A percentile compares a stretch with the other conserved stretches of the same genome.
phyloP scores from a whole-genome alignment of 2,797 vertebrate species.

The Pitangus sulphuratus region DNA sequence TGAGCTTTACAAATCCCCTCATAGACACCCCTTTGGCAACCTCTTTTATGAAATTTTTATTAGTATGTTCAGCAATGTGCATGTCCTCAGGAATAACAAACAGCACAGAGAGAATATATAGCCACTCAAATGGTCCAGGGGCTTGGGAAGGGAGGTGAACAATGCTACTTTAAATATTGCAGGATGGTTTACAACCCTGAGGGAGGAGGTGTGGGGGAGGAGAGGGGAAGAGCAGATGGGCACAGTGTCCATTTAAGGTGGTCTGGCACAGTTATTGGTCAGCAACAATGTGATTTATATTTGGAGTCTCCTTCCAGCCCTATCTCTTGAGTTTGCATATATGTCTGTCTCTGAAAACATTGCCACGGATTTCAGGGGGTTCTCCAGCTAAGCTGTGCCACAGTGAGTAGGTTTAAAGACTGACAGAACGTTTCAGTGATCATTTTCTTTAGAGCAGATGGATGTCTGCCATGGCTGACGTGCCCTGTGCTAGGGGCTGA shows the following conservation, averaged over 20 bases:
- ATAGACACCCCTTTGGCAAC: slow-evolving; percentile 47
- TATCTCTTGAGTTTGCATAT: not conserved
- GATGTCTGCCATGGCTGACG: not conserved
- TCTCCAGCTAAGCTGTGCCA: not conserved
- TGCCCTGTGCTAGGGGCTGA: not conserved
- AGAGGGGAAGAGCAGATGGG: slow-evolving; percentile 64
- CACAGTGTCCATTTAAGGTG: slow-evolving; percentile 67
- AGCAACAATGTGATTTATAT: slow-evolving; percentile 7
- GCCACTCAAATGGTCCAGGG: slow-evolving; percentile 38
- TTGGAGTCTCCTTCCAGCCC: not conserved
- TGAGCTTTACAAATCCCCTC: slow-evolving; percentile 31
- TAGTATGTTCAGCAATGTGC: slow-evolving; percentile 69
- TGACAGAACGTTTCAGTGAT: not conserved
- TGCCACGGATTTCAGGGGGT: not conserved
- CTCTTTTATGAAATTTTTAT: slow-evolving; percentile 75
- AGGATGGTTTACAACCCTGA: slow-evolving; percentile 66
- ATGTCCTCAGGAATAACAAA: slow-evolving; percentile 70
- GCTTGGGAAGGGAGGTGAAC: slow-evolving; percentile 52
- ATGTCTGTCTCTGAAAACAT: not conserved
- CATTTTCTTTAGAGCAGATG: not conserved
- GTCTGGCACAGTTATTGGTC: slow-evolving; percentile 60
- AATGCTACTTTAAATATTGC: slow-evolving; percentile 72
- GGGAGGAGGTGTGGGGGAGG: slow-evolving; percentile 62
- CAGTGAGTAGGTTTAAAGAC: not conserved
- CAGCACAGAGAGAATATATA: slow-evolving; percentile 59